Base-by-base conservation (phyloP, 2,113 vertebrate genomes). In the Phylloscopus whistleri region DNA sequence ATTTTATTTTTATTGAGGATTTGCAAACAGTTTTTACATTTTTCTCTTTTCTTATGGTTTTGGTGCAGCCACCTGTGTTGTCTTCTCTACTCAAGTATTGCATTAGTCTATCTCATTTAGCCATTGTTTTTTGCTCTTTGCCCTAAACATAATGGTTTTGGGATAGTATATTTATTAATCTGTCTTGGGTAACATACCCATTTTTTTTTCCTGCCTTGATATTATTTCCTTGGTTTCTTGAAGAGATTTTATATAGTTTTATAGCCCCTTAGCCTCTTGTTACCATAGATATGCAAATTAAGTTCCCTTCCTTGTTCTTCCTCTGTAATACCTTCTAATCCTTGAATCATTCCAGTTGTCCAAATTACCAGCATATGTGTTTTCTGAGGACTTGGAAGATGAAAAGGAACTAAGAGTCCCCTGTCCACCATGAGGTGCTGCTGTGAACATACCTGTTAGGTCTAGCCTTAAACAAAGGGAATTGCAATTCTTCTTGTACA, bases 191-290 rank as follows among this genome's bases (percentile, higher is more conserved):
- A 90, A 44, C 1, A 1, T 67, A 35, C 7, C 41, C 49, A 22
- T 67, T 68, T 83, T 59, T 59, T 56, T 86, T 87, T 78, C 76
- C 48, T 93, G 43, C 44, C 44, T 91, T 37, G 11, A 51, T 95
- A 64, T 76, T 84, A 79, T 92, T 96, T 92, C 63, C 39, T 77
- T 82, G 53, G 55, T 44, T 86, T 30, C 35, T 77, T 48, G 27
- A 95, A 87, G 63, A 52, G 73, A 77, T 49, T 94, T 89, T 82
- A 41, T 73, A 37, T 28, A 33, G 20, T 87, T 95, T 95, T 91
- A 84, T 86, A 93, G 86, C 66, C n/a, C 30, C 27, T 73, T 97
- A 94, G 94, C 91, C 78, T 95, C 55, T 94, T 95, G 91, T 86
- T 80, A 48, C 76, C 16, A 84, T 76, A 76, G 26, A 46, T 95